Evolutionary conservation across 1,140 invertebrate species (phyloP).

Genomic region (Acromyrmex charruanus): DNA sequence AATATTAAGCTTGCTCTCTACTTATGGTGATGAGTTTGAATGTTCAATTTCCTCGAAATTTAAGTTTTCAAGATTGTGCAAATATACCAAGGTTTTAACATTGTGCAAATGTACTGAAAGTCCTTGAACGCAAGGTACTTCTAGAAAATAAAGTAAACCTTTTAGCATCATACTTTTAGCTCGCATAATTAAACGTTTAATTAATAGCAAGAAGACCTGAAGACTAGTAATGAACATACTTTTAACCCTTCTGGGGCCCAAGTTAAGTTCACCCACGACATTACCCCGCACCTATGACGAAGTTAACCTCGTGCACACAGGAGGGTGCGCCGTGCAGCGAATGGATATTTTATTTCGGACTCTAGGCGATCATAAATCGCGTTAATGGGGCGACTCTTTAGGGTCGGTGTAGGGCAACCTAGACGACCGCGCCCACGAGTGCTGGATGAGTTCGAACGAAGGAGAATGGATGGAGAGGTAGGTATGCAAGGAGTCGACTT

Average conservation of each 20-base stretch:
- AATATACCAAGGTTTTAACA: neutral
- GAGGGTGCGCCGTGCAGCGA: constrained; percentile 19
- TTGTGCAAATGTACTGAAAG: constrained; percentile 2
- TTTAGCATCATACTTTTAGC: neutral
- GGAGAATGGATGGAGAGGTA: constrained; percentile 35
- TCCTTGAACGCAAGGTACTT: neutral
- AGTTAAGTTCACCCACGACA: constrained; percentile 59
- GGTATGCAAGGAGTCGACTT: constrained; percentile 76
- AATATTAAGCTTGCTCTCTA: neutral
- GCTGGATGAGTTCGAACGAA: constrained; percentile 15
- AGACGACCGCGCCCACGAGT: constrained; percentile 55
- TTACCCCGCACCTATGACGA: constrained; percentile 61
- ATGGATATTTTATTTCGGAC: constrained; percentile 77
- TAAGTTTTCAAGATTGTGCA: constrained; percentile 3
- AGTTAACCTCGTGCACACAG: constrained; percentile 38
- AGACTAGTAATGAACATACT: constrained; percentile 11
- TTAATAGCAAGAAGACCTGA: neutral
- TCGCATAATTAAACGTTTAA: constrained; percentile 5
- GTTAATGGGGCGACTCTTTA: constrained; percentile 81
- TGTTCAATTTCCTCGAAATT: constrained; percentile 26
- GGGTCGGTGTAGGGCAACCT: constrained; percentile 66
- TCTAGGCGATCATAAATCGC: constrained; percentile 76
- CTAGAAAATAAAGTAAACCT: neutral
- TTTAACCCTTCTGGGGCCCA: constrained; percentile 28
- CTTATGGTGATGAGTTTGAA: neutral